phyloP scores from a whole-genome alignment of 2,888 invertebrate species.

The Myathropa florea region DNA sequence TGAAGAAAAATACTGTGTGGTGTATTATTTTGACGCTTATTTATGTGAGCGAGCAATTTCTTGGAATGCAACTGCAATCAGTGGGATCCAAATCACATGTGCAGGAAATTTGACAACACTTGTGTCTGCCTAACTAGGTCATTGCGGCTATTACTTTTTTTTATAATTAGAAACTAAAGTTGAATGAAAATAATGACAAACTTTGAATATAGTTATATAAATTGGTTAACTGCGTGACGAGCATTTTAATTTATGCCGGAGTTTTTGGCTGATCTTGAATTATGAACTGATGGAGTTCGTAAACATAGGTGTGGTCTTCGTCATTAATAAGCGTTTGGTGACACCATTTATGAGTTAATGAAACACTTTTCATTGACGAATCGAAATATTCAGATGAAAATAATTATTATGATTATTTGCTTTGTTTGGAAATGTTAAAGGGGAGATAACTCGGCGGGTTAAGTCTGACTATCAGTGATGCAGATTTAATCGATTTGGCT shows the following conservation, averaged over 20 bases:
- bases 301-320: not conserved
- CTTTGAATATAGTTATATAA: too few species aligned
- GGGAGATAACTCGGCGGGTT: not conserved
- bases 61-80: not conserved
- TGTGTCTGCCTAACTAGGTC: not conserved
- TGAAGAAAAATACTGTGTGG: too few species aligned
- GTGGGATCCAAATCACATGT: not conserved
- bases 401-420: not conserved
- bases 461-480: not conserved
- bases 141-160: not conserved
- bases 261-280: not conserved
- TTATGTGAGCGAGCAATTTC: not conserved
- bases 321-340: not conserved
- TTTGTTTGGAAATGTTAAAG: not conserved
- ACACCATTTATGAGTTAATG: not conserved
- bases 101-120: not conserved
- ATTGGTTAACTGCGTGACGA: not conserved
- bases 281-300: not conserved
- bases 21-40: not conserved
- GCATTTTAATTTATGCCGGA: not conserved
- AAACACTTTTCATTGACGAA: not conserved
- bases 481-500: not conserved
- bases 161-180: too few species aligned
- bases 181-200: too few species aligned
- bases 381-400: not conserved